These are phyloP conservation scores for Dipus sagitta DNA, from an alignment of 2,797 vertebrate species.

Conservation along the genomic window DNA sequence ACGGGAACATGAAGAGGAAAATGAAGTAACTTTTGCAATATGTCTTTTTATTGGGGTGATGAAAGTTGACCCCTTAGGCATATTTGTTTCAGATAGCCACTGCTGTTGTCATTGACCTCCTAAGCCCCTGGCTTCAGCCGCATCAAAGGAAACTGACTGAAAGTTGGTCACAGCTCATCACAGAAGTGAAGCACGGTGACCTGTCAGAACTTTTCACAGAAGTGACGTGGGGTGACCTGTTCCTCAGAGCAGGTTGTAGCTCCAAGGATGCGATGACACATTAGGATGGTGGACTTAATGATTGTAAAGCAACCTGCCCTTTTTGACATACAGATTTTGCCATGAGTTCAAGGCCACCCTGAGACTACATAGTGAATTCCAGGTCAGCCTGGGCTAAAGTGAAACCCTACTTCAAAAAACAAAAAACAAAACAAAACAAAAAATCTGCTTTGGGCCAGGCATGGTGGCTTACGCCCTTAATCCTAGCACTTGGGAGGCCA, in stretches of 20 bases:
- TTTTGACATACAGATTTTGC: constrained; percentile 65
- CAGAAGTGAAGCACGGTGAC: constrained; percentile 54
- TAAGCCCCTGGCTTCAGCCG: constrained; percentile 67
- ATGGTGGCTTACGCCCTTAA: too few relatives aligned
- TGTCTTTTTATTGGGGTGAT: constrained; percentile 60
- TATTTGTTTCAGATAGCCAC: constrained; percentile 58
- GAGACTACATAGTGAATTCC: too few relatives aligned
- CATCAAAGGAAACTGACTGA: constrained; percentile 39
- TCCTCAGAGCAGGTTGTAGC: constrained; percentile 44
- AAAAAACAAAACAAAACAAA: too few relatives aligned
- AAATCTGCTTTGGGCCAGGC: too few relatives aligned
- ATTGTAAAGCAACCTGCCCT: constrained; percentile 17
- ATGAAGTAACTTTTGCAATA: constrained; percentile 40
- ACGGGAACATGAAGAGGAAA: constrained; percentile 10
- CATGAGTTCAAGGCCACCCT: not conserved
- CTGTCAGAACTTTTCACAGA: constrained; percentile 62
- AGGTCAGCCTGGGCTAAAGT: too few relatives aligned
- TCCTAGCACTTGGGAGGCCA: too few relatives aligned
- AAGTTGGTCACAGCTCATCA: constrained; percentile 60
- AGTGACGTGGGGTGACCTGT: constrained; percentile 37
- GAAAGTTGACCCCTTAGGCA: constrained; percentile 48
- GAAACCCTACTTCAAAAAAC: too few relatives aligned
- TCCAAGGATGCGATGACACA: constrained; percentile 4
- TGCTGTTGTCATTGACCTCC: constrained; percentile 42
- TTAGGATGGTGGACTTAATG: constrained; percentile 51